Percentiles rank a stretch among this genome's conserved stretches.
Conservation (phyloP, 2,797 vertebrate species). For the Myotis pilosus region DNA sequence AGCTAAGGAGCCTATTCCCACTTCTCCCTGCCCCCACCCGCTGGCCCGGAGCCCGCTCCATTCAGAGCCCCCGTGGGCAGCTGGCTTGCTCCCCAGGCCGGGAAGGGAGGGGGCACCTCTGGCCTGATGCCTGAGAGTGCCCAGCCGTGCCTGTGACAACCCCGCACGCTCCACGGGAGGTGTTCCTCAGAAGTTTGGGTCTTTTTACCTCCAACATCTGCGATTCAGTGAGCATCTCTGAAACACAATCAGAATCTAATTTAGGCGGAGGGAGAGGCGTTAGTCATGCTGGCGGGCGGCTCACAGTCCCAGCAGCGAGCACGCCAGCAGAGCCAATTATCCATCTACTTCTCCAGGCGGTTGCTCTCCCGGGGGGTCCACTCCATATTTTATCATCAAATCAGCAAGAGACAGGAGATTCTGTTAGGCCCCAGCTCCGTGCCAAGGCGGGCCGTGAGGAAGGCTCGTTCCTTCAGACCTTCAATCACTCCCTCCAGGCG, state of each 20-base stretch:
- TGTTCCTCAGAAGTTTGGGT: constrained; percentile 15
- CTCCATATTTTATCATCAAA: constrained; percentile 59
- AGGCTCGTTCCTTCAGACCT: not conserved
- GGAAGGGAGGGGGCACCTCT: not conserved
- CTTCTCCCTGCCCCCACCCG: not conserved
- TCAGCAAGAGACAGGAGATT: constrained; percentile 47
- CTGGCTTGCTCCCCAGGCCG: not conserved
- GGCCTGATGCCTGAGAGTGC: not conserved
- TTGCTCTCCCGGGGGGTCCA: constrained; percentile 9
- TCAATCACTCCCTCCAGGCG: not conserved
- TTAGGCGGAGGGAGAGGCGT: constrained; percentile 65
- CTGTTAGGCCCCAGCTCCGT: not conserved
- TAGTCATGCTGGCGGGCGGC: constrained; percentile 55
- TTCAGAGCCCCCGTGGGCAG: not conserved
- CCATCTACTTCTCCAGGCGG: constrained; percentile 14
- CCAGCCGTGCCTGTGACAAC: not conserved
- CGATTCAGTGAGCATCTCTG: constrained; percentile 59
- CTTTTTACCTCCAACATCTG: constrained; percentile 68
- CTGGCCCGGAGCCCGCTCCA: not conserved
- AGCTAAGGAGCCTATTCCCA: not conserved
- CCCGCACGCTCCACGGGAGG: constrained; percentile 6
- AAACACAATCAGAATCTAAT: constrained; percentile 68
- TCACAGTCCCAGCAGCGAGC: constrained; percentile 5
- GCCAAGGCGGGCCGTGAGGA: not conserved
- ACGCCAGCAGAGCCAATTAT: constrained; percentile 51